Percentiles rank a stretch among this genome's conserved stretches.
Evolutionary conservation across 2,797 vertebrate genomes (phyloP).

Genomic region (Okamejei kenojei): DNA sequence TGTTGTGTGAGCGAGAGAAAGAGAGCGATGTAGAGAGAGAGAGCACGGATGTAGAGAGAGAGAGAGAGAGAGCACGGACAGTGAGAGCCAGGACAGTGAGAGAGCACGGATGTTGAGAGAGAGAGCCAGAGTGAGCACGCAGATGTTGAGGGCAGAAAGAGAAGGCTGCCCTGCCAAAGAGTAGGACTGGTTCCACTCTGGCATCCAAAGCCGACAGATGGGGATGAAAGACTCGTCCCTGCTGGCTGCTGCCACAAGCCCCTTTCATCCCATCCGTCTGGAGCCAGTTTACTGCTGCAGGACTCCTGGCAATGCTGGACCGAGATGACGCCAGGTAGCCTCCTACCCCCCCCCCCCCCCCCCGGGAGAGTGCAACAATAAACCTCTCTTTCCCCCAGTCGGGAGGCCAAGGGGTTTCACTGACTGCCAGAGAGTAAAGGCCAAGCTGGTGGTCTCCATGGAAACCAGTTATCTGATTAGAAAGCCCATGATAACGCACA

Average conservation of each 20-base stretch:
- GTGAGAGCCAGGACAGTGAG: no score
- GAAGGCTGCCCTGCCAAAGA: background rate
- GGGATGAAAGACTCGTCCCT: background rate
- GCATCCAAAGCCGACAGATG: background rate
- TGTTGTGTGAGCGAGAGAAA: no score
- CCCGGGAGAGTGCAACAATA: background rate
- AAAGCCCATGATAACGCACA: background rate
- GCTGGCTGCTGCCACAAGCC: background rate
- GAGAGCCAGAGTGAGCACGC: no score
- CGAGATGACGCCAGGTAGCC: background rate
- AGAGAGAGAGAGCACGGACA: no score
- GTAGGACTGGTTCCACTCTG: background rate
- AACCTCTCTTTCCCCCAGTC: background rate
- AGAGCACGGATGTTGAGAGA: no score
- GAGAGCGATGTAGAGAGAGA: no score
- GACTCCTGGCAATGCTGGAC: background rate
- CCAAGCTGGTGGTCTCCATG: background rate
- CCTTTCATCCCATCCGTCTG: constrained; percentile 13
- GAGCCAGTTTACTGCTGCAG: background rate
- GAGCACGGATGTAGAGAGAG: no score
- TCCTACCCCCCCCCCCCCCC: background rate
- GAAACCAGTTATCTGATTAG: background rate
- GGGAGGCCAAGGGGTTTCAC: background rate
- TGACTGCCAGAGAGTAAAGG: background rate
- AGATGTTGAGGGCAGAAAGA: background rate